A percentile compares a stretch with the other conserved stretches of the same genome.
Conservation (phyloP, 2,888 invertebrate genomes). For the Choristoneura rosaceana region DNA sequence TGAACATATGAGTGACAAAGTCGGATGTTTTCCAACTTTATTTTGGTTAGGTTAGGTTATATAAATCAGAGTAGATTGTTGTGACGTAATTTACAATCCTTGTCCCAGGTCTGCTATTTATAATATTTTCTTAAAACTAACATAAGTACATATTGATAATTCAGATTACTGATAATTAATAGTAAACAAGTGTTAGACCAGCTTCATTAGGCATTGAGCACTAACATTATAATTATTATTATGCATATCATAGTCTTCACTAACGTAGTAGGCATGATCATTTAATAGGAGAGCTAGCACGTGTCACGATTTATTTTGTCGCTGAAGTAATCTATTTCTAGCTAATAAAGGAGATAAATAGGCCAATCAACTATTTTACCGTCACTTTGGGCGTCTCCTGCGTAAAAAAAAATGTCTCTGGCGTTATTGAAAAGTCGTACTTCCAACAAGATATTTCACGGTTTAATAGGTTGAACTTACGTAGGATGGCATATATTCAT, state of each 20-base stretch:
- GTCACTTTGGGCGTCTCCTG: too few relatives aligned
- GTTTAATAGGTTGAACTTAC: too few relatives aligned
- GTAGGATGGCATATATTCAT: too few relatives aligned
- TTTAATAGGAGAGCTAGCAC: not conserved
- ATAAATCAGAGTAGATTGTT: too few relatives aligned
- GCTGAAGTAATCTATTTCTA: not conserved
- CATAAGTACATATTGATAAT: not conserved
- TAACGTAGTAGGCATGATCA: not conserved
- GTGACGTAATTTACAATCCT: not conserved
- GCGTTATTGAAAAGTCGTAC: too few relatives aligned
- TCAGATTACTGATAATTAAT: not conserved
- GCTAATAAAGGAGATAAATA: not conserved
- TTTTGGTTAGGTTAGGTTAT: too few relatives aligned
- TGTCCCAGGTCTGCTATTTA: not conserved
- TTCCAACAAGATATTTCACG: too few relatives aligned
- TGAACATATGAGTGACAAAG: too few relatives aligned
- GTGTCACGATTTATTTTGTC: not conserved
- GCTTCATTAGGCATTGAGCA: conserved; percentile 5
- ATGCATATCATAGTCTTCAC: not conserved
- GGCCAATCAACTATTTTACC: too few relatives aligned
- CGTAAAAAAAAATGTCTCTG: too few relatives aligned
- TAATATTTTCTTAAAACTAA: not conserved
- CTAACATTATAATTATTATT: not conserved
- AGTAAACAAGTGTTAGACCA: conserved; percentile 3
- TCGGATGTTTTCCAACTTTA: too few relatives aligned